These are phyloP conservation scores for Agapornis roseicollis DNA, from an alignment of 2,113 vertebrate species.

Conservation along the genomic window DNA sequence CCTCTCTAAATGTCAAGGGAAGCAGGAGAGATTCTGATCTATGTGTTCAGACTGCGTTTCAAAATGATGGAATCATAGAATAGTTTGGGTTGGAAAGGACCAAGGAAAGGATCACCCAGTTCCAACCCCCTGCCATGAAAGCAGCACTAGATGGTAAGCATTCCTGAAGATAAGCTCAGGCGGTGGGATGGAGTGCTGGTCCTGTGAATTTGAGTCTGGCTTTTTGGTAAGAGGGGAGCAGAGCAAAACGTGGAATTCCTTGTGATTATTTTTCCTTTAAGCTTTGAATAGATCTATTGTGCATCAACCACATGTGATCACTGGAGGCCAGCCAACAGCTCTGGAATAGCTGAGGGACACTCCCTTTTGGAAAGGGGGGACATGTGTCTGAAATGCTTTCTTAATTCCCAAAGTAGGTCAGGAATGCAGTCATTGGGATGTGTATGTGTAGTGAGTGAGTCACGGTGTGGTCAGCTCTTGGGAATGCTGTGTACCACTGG, in stretches of 20 bases:
- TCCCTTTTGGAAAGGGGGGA: background rate
- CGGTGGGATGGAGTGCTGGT: background rate
- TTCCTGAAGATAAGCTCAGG: background rate
- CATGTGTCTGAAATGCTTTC: background rate
- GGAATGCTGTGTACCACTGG: background rate
- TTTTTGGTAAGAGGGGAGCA: background rate
- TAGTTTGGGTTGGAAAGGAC: background rate
- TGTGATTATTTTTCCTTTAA: background rate
- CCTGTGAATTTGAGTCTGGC: background rate
- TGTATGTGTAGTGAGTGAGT: background rate
- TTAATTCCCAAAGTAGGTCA: slow-evolving; percentile 42
- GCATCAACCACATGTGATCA: fast-evolving
- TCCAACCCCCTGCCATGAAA: background rate
- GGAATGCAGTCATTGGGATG: background rate
- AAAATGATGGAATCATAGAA: background rate
- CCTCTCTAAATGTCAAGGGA: background rate
- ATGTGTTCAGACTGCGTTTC: background rate
- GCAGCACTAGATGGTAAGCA: background rate
- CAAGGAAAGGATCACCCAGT: background rate
- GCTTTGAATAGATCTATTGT: background rate
- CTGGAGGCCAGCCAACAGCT: background rate
- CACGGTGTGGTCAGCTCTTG: background rate
- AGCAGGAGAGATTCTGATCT: background rate
- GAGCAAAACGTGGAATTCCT: background rate
- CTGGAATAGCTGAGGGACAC: background rate